These are phyloP conservation scores for Chirona hameri DNA, from an alignment of 2,888 invertebrate species.

Conservation along the genomic window DNA sequence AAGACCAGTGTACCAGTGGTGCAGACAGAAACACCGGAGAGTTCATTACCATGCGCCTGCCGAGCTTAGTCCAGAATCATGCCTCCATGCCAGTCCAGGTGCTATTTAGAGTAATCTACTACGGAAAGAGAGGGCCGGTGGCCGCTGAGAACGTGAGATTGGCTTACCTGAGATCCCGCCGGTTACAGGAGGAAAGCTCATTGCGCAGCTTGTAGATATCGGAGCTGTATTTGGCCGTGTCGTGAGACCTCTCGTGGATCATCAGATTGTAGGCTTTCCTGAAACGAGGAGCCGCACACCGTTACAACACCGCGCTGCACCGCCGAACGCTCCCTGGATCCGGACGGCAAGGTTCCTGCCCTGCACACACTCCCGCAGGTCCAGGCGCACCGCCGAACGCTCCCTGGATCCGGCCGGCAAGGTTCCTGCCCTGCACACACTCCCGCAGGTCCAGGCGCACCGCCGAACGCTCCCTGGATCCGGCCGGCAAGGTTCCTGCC, in stretches of 20 bases:
- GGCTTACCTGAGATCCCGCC: constrained; percentile 1
- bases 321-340: no score
- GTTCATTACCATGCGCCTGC: background rate
- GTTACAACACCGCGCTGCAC: no score
- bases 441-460: no score
- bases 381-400: no score
- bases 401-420: no score
- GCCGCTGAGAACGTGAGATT: no score
- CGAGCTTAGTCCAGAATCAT: background rate
- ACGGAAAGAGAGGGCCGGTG: background rate
- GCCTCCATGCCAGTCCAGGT: constrained; percentile 1
- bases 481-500: no score
- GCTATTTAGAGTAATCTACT: background rate
- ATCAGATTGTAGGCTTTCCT: constrained; percentile 26
- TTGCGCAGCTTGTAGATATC: constrained; percentile 12
- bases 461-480: no score
- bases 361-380: no score
- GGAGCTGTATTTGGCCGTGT: constrained; percentile 13
- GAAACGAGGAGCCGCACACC: background rate
- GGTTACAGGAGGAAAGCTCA: background rate
- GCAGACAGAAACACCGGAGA: background rate
- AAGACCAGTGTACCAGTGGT: background rate
- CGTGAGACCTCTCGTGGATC: constrained; percentile 22
- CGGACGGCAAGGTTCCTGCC: no score
- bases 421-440: no score